Conservation (phyloP, 1,140 invertebrate species). For the Zaprionus inermis region DNA sequence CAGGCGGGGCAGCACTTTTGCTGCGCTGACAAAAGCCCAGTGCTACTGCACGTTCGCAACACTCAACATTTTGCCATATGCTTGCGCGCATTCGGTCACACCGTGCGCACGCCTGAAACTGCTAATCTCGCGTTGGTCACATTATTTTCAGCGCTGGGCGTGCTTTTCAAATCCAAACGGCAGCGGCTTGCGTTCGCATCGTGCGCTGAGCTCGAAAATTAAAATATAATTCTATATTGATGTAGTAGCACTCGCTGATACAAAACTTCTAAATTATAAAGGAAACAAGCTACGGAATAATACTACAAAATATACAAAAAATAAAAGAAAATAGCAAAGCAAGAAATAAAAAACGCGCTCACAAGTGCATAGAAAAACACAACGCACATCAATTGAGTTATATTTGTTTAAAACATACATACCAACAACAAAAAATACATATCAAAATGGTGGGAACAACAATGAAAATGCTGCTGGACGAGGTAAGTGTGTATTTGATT, state of each 20-base stretch:
- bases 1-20: conserved; percentile 10
- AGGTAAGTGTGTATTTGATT: conserved; percentile 52
- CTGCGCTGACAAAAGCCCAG: neutral
- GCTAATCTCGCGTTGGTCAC: conserved; percentile 11
- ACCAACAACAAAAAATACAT: conserved; percentile 2
- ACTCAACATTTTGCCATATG: neutral
- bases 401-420: conserved; percentile 33
- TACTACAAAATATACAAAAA: neutral
- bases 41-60: conserved; percentile 11
- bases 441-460: conserved; percentile 68
- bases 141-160: conserved; percentile 34
- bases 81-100: conserved; percentile 17
- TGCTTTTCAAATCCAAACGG: conserved; percentile 65
- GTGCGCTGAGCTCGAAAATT: conserved; percentile 33
- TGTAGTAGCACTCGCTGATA: conserved; percentile 40
- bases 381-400: conserved; percentile 14
- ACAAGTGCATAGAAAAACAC: conserved; percentile 22
- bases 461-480: conserved; percentile 64
- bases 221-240: conserved; percentile 9
- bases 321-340: conserved; percentile 16
- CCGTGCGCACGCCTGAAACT: neutral
- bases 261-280: conserved; percentile 37
- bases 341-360: conserved; percentile 6
- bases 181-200: conserved; percentile 53
- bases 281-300: conserved; percentile 23